Conservation (phyloP, 2,797 vertebrate genomes). For the Rallus crepitans region DNA sequence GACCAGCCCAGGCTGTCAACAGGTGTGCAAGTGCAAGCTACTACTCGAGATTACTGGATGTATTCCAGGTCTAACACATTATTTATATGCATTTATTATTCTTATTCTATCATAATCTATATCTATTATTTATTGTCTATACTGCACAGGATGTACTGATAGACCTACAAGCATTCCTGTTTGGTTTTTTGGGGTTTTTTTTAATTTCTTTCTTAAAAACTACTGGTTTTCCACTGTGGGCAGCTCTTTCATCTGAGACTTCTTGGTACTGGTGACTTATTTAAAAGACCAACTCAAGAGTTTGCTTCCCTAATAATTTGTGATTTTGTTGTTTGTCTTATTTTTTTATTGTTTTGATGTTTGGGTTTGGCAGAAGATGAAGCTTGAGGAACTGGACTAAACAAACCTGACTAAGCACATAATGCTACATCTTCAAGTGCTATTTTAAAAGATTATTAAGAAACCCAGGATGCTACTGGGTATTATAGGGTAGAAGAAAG, state of each 20-base stretch:
- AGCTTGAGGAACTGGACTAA: not conserved
- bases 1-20: not conserved
- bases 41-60: not conserved
- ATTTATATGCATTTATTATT: not conserved
- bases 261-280: not conserved
- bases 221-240: not conserved
- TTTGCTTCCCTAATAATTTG: not conserved
- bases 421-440: not conserved
- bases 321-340: not conserved
- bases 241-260: not conserved
- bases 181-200: no score
- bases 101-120: not conserved
- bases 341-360: not conserved
- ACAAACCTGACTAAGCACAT: not conserved
- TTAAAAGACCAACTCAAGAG: not conserved
- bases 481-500: not conserved
- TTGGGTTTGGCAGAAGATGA: not conserved
- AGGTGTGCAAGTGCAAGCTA: not conserved
- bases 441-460: not conserved
- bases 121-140: not conserved
- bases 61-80: not conserved
- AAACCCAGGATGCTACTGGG: not conserved
- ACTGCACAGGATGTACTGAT: not conserved
- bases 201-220: not conserved
- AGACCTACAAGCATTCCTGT: not conserved